Conservation (phyloP, 1,140 invertebrate genomes). For the Diprion similis region DNA sequence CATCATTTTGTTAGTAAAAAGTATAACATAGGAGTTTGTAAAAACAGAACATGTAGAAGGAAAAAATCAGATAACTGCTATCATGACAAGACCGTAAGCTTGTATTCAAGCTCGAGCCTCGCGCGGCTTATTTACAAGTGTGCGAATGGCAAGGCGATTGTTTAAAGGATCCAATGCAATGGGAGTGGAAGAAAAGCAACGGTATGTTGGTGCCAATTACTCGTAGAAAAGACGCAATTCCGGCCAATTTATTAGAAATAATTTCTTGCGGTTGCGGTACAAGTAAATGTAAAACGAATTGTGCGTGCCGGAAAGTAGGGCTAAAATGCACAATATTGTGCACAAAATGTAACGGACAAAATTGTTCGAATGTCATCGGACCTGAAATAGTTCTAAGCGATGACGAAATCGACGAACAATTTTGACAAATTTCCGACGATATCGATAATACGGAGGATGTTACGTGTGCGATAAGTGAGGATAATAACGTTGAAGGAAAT, state of each 20-base stretch:
- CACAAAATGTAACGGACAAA: neutral
- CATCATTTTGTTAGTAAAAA: too few relatives aligned
- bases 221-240: constrained; percentile 1
- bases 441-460: neutral
- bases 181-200: constrained; percentile 13
- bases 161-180: constrained; percentile 13
- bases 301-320: neutral
- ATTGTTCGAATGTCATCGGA: neutral
- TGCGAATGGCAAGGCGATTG: constrained; percentile 13
- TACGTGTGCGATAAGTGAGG: neutral
- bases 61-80: too few relatives aligned
- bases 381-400: neutral
- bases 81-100: too few relatives aligned
- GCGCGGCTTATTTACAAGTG: constrained; percentile 12
- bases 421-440: neutral
- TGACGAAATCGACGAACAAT: neutral
- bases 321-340: constrained; percentile 4
- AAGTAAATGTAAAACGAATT: neutral
- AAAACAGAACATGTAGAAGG: too few relatives aligned
- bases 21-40: too few relatives aligned
- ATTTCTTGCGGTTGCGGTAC: neutral
- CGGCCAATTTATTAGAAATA: too few relatives aligned
- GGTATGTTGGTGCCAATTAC: constrained; percentile 13
- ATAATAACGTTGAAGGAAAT: too few relatives aligned
- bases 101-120: too few relatives aligned